Evolutionary conservation across 1,140 invertebrate genomes (phyloP).

Genomic region (Lepidurus couesii): DNA sequence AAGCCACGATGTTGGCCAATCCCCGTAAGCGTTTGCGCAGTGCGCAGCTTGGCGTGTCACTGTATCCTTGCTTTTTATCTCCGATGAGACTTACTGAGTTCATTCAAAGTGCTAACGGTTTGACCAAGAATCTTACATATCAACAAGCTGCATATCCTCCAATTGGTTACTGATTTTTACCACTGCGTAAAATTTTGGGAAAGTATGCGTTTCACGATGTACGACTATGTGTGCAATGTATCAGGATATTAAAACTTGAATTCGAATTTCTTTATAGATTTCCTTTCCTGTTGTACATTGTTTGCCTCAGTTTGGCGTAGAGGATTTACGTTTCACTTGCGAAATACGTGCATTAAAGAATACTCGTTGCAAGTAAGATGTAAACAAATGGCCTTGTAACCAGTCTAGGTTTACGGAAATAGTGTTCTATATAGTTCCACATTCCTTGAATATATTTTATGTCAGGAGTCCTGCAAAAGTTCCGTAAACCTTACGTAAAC

Average conservation of each 20-base stretch:
- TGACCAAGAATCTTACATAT: constrained; percentile 12
- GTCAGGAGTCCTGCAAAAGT: no score
- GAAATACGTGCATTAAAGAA: no score
- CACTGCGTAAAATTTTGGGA: not conserved
- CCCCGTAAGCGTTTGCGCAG: not conserved
- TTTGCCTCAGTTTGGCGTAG: no score
- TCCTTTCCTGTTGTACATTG: no score
- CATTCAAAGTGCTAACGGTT: not conserved
- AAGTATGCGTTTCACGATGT: not conserved
- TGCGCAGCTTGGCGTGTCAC: not conserved
- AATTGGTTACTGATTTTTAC: constrained; percentile 20
- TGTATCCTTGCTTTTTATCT: not conserved
- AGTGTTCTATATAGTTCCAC: no score
- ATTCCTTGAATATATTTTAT: no score
- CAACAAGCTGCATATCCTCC: not conserved
- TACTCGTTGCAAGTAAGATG: no score
- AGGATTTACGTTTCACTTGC: no score
- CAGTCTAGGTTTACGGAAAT: no score
- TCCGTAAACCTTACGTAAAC: no score
- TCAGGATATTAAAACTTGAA: not conserved
- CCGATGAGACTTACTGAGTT: not conserved
- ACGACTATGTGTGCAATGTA: constrained; percentile 5
- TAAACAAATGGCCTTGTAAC: no score
- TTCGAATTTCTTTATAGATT: no score
- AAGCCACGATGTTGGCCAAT: constrained; percentile 1